A percentile compares a stretch with the other conserved stretches of the same genome.
Conservation (phyloP, 2,888 invertebrate genomes). For the Tetranychus truncatus region DNA sequence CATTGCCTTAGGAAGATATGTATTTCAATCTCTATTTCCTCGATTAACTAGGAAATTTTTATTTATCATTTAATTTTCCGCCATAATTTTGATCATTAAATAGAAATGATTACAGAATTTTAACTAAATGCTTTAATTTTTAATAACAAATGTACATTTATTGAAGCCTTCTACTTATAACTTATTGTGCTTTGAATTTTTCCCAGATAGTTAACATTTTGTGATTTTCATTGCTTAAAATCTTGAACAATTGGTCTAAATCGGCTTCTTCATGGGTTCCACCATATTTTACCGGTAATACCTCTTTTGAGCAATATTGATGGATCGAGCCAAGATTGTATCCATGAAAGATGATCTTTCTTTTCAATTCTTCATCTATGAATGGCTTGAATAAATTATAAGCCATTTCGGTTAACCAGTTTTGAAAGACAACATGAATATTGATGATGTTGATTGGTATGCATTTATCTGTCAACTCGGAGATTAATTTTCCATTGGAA, state of each 20-base stretch:
- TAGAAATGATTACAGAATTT: too few species aligned
- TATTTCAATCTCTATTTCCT: too few species aligned
- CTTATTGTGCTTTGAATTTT: not conserved
- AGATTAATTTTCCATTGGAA: not conserved
- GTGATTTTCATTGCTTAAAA: not conserved
- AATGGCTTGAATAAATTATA: constrained; percentile 8
- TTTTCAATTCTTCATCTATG: not conserved
- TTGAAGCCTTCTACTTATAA: not conserved
- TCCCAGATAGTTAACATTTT: not conserved
- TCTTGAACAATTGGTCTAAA: not conserved
- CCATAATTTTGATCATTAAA: too few species aligned
- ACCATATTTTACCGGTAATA: not conserved
- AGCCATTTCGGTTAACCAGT: not conserved
- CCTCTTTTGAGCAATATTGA: not conserved
- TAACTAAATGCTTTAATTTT: too few species aligned
- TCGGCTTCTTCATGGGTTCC: constrained; percentile 8
- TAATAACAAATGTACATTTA: too few species aligned
- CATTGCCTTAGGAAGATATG: too few species aligned
- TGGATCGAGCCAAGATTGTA: not conserved
- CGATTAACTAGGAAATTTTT: too few species aligned
- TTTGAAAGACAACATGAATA: constrained; percentile 4
- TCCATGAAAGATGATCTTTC: constrained; percentile 4
- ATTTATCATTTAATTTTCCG: too few species aligned
- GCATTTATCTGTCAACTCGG: constrained; percentile 10
- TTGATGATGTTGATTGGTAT: not conserved